Conservation (phyloP, 2,888 invertebrate genomes). For the Netelia fuscicornis region DNA sequence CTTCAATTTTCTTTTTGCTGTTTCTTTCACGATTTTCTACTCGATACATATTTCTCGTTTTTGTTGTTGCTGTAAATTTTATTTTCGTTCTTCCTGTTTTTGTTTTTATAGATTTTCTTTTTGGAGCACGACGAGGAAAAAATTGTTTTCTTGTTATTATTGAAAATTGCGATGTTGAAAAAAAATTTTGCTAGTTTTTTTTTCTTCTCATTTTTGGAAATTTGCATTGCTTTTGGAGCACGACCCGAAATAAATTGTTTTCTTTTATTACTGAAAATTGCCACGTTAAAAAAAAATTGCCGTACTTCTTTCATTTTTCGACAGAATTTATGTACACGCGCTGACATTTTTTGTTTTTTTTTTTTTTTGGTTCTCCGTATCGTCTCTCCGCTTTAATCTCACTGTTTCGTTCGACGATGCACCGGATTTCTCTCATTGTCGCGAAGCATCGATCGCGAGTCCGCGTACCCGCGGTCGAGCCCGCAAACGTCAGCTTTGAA, state of each 20-base stretch:
- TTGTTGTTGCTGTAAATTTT: no score
- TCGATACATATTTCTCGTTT: no score
- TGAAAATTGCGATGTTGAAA: neutral
- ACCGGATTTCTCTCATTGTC: neutral
- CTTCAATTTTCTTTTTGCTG: no score
- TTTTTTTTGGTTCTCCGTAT: neutral
- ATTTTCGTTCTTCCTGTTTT: neutral
- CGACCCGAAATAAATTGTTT: neutral
- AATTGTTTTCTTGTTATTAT: no score
- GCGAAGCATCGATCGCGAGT: constrained; percentile 15
- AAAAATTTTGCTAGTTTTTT: no score
- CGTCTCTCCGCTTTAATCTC: neutral
- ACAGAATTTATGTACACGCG: neutral
- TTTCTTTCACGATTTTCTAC: no score
- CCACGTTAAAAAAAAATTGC: no score
- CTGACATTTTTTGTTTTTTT: neutral
- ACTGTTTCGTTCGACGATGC: neutral
- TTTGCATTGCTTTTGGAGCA: no score
- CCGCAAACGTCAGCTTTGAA: neutral
- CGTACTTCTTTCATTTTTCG: neutral
- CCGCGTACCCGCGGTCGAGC: constrained; percentile 2
- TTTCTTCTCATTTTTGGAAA: no score
- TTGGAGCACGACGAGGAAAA: no score
- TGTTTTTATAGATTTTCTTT: no score
- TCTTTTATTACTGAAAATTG: neutral